Evolutionary conservation across 2,113 vertebrate genomes (phyloP).

Genomic region (Nesogale talazaci): DNA sequence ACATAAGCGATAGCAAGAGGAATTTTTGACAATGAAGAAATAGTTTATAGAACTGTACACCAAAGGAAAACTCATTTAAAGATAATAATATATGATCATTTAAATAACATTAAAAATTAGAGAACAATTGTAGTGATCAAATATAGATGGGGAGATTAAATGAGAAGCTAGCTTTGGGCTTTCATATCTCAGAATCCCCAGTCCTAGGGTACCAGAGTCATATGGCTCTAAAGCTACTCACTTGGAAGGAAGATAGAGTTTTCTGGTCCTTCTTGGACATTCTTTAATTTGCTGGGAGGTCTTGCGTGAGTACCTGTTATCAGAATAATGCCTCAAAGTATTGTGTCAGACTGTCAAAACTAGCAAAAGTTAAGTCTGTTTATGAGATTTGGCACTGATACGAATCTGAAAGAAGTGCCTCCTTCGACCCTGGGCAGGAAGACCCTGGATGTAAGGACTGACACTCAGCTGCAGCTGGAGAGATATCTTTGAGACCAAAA

Average conservation of each 20-base stretch:
- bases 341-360: rapidly evolving
- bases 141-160: not conserved
- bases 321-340: rapidly evolving
- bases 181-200: not conserved
- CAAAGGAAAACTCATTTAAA: not conserved
- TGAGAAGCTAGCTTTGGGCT: not conserved
- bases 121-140: not conserved
- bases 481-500: not conserved
- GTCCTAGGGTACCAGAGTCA: not conserved
- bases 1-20: not conserved
- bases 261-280: not conserved
- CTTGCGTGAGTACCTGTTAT: not conserved
- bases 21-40: too few relatives aligned
- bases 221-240: not conserved
- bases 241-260: not conserved
- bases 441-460: not conserved
- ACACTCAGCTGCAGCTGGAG: not conserved
- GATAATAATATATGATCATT: not conserved
- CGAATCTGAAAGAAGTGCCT: not conserved
- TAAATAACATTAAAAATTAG: not conserved
- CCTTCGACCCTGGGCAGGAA: too few relatives aligned
- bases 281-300: not conserved
- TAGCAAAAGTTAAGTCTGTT: not conserved
- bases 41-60: not conserved
- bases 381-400: rapidly evolving